Evolutionary conservation across 2,113 vertebrate species (phyloP).

Genomic region (Genyomyrus donnyi): DNA sequence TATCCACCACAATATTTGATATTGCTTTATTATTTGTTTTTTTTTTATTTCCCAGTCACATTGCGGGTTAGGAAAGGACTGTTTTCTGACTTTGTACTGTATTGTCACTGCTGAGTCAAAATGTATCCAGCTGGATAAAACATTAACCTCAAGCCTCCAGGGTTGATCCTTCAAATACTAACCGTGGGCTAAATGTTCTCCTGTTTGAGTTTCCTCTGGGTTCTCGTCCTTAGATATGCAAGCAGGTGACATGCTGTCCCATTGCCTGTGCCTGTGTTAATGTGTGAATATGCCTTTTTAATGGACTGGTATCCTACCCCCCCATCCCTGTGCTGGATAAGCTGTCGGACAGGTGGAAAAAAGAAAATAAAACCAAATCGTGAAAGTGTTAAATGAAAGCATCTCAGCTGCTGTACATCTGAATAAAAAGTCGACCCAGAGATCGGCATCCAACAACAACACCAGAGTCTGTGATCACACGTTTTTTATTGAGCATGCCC

Average conservation of each 20-base stretch:
- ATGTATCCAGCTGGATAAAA: not conserved
- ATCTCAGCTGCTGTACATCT: not conserved
- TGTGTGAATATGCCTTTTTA: not conserved
- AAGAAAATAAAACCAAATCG: not conserved
- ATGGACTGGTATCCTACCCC: not conserved
- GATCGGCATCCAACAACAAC: not conserved
- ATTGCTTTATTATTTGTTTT: not conserved
- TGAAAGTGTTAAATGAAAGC: not conserved
- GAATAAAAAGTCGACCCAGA: not conserved
- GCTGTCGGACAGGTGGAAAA: not conserved
- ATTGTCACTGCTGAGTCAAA: not conserved
- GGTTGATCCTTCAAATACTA: not conserved
- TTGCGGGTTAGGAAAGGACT: not conserved
- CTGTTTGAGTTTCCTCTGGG: not conserved
- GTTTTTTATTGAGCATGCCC: not conserved
- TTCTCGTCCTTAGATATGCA: not conserved
- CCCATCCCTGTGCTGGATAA: not conserved
- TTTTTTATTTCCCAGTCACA: not conserved
- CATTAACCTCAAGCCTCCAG: not conserved
- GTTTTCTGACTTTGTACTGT: not conserved
- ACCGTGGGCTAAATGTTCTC: not conserved
- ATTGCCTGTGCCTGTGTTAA: not conserved
- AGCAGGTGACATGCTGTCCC: not conserved
- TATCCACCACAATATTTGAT: not conserved
- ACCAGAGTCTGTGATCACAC: not conserved